Evolutionary conservation across 37 sponge, comb jelly and placozoan species (phyloP).

Genomic region (Diacarnus erythraeanus): DNA sequence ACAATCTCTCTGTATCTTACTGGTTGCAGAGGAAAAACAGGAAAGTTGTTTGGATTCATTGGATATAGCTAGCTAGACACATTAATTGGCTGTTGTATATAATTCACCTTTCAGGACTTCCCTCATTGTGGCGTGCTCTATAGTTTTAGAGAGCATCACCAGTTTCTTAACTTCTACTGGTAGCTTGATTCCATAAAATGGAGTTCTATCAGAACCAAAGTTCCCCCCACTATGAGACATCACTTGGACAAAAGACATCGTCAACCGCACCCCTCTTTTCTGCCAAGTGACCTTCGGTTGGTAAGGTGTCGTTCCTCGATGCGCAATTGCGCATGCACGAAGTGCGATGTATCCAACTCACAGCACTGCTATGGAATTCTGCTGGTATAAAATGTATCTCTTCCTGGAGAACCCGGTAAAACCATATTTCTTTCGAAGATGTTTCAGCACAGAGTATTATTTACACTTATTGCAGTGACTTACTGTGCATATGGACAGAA

Average conservation of each 20-base stretch:
- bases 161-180: constrained; percentile 77
- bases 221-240: constrained; percentile 60
- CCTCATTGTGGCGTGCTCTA: constrained; percentile 48
- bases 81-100: too few species aligned
- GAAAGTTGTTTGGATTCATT: too few species aligned
- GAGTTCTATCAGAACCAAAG: constrained; percentile 71
- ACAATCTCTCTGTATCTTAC: too few species aligned
- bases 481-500: neutral
- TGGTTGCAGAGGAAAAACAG: too few species aligned
- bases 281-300: too few species aligned
- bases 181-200: constrained; percentile 76
- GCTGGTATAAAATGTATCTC: neutral
- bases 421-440: too few species aligned
- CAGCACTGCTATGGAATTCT: too few species aligned
- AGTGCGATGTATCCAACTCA: too few species aligned
- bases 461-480: neutral
- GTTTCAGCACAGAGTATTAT: neutral
- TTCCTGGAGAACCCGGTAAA: too few species aligned
- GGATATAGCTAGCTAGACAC: too few species aligned
- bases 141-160: constrained; percentile 39
- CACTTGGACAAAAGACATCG: constrained; percentile 71
- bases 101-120: constrained; percentile 68
- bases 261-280: neutral
- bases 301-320: neutral
- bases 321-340: too few species aligned